Evolutionary conservation across 2,113 vertebrate species (phyloP).

Genomic region (Lampris megalopsis): DNA sequence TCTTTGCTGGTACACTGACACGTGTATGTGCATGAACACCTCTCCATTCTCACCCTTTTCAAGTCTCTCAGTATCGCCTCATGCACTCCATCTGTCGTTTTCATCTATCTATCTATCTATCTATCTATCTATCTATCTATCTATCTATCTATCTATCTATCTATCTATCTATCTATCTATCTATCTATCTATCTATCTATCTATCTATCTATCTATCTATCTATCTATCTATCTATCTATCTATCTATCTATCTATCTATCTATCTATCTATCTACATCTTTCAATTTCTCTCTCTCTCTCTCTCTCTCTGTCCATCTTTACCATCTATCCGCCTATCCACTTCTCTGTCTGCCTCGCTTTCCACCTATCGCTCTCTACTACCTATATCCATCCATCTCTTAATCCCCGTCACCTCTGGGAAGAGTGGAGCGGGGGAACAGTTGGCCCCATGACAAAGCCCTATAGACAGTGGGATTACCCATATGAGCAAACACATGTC

Average conservation of each 20-base stretch:
- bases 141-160: background rate
- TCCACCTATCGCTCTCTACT: background rate
- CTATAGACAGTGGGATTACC: slow-evolving; percentile 37
- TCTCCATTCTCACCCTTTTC: background rate
- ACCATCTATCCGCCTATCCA: no score
- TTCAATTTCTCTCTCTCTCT: background rate
- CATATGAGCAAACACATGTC: slow-evolving; percentile 32
- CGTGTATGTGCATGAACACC: slow-evolving; percentile 12
- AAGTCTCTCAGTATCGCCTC: background rate
- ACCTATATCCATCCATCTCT: background rate
- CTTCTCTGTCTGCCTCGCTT: background rate
- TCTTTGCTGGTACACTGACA: slow-evolving; percentile 3
- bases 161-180: background rate
- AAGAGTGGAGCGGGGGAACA: slow-evolving; percentile 26
- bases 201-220: no score
- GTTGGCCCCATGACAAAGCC: slow-evolving; percentile 32
- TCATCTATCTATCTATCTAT: background rate
- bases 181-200: no score
- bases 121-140: background rate
- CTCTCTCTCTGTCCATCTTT: background rate
- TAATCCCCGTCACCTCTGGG: background rate
- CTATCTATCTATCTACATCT: no score
- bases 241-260: no score
- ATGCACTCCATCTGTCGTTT: slow-evolving; percentile 37
- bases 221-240: no score